phyloP scores from a whole-genome alignment of 1,140 invertebrate species.

The Zaprionus ornatus region DNA sequence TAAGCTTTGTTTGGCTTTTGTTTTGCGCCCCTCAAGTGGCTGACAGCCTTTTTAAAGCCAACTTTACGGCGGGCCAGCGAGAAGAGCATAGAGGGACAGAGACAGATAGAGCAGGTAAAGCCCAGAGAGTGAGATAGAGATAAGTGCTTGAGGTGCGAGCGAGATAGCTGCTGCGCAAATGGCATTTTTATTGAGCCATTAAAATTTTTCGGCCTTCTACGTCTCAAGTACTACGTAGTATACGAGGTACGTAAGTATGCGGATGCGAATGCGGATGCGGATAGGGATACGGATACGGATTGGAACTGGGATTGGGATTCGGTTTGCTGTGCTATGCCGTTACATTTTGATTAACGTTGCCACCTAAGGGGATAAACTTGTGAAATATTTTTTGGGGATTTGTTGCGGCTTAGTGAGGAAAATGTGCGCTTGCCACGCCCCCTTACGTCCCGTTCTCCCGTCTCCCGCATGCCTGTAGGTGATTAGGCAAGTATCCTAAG shows the following conservation, averaged over 20 bases:
- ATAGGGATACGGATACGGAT: constrained; percentile 2
- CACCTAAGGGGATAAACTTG: constrained; percentile 81
- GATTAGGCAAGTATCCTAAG: constrained; percentile 71
- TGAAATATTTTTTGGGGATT: constrained; percentile 81
- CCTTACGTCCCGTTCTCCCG: too few species aligned
- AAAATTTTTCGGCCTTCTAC: constrained; percentile 70
- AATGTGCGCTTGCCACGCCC: constrained; percentile 26
- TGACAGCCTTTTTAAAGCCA: constrained; percentile 64
- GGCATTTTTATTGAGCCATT: constrained; percentile 83
- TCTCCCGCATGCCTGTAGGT: constrained; percentile 40
- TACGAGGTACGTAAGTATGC: constrained; percentile 12
- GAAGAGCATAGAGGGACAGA: background rate
- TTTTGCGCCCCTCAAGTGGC: constrained; percentile 39
- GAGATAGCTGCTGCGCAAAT: constrained; percentile 59
- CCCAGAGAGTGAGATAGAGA: background rate
- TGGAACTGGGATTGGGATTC: background rate
- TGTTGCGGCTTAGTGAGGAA: constrained; percentile 65
- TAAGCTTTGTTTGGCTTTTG: constrained; percentile 81
- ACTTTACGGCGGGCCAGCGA: constrained; percentile 52
- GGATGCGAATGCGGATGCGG: constrained; percentile 16
- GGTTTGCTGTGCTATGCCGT: constrained; percentile 31
- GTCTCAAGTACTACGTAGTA: constrained; percentile 44
- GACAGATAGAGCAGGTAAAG: background rate
- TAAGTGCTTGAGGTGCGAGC: constrained; percentile 13
- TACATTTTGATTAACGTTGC: constrained; percentile 79